phyloP scores from a whole-genome alignment of 2,797 vertebrate species.

The Acomys russatus region DNA sequence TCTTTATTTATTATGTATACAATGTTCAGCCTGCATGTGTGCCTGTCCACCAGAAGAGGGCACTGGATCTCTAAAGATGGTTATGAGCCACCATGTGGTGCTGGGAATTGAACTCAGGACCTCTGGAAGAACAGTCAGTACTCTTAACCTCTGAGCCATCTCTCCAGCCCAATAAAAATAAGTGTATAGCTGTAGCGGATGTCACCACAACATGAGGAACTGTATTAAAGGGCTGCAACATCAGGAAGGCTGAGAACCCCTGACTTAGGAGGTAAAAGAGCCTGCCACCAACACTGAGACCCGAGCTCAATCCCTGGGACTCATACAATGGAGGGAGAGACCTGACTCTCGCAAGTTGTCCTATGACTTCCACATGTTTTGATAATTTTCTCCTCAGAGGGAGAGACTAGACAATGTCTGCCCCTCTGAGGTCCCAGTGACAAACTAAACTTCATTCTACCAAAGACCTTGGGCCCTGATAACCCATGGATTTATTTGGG shows the following conservation, averaged over 20 bases:
- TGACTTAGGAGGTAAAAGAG: background rate
- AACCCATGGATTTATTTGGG: background rate
- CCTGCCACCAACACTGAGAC: background rate
- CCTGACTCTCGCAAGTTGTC: background rate
- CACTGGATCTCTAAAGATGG: no score
- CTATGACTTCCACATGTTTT: background rate
- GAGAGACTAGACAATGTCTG: background rate
- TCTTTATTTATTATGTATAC: no score
- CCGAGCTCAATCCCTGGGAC: background rate
- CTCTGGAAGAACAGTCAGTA: no score
- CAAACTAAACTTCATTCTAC: background rate
- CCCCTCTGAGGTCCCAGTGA: background rate
- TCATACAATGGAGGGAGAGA: background rate
- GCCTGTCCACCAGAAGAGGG: no score
- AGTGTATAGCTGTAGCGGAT: background rate
- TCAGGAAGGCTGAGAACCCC: background rate
- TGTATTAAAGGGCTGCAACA: background rate
- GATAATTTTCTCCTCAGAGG: background rate
- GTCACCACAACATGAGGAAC: background rate
- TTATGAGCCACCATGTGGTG: no score
- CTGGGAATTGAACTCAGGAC: no score
- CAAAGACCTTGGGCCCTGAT: no score
- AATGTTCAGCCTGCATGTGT: no score
- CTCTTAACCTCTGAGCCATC: no score
- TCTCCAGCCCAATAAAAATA: background rate